Conservation (phyloP, 2,113 vertebrate species). For the Lamprologus ornatipinnis region DNA sequence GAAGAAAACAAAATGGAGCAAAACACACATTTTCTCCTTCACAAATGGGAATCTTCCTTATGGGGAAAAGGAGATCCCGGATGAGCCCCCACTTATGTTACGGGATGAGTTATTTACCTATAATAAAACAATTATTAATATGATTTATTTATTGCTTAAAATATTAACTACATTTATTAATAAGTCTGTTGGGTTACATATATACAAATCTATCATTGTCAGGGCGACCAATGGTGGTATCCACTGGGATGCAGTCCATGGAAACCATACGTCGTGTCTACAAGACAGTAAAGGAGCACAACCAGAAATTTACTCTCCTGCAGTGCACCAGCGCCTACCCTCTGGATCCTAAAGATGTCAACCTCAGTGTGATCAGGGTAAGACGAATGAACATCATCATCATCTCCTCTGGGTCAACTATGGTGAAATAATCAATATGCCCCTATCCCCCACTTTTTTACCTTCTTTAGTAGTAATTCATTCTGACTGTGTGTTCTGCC, state of each 20-base stretch:
- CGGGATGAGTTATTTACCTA: not conserved
- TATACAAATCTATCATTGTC: not conserved
- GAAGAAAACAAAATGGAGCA: no score
- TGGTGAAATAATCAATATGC: no score
- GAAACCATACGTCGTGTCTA: not conserved
- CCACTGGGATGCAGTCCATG: not conserved
- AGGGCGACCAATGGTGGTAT: not conserved
- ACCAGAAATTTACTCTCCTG: not conserved
- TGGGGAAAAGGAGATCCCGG: no score
- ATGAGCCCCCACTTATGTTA: no score
- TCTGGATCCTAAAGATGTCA: not conserved
- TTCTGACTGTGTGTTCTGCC: no score
- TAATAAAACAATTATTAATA: not conserved
- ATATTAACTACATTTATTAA: not conserved
- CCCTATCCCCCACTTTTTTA: no score
- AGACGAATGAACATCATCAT: not conserved
- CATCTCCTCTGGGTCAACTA: no score
- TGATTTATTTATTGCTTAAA: not conserved
- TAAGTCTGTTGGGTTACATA: rapidly evolving
- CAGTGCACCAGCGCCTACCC: not conserved
- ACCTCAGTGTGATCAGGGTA: not conserved
- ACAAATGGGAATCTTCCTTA: no score
- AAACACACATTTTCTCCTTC: no score
- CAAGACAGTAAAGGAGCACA: not conserved
- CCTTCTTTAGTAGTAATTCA: no score